Conservation (phyloP, 2,888 invertebrate species). For the Pseudococcus longispinus region DNA sequence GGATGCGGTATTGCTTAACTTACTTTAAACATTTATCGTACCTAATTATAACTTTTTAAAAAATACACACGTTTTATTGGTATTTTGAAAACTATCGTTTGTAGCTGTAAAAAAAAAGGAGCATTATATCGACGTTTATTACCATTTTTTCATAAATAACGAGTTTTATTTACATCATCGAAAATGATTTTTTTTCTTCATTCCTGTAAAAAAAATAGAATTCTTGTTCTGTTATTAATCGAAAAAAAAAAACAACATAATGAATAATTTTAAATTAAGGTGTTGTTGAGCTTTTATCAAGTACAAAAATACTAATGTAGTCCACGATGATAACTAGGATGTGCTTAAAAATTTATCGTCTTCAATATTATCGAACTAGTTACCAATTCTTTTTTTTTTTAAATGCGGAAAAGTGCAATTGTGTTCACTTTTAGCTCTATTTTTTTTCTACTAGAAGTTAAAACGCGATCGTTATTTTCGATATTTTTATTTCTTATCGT, state of each 20-base stretch:
- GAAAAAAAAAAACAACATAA: not conserved
- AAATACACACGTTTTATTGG: conserved; percentile 33
- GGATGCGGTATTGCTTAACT: conserved; percentile 30
- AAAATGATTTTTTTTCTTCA: not conserved
- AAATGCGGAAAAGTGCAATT: conserved; percentile 13
- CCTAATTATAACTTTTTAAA: conserved; percentile 20
- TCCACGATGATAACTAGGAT: not conserved
- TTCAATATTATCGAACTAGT: conserved; percentile 16
- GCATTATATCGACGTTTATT: not conserved
- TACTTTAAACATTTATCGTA: conserved; percentile 39
- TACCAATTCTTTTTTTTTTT: conserved; percentile 15
- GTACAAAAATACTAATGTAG: conserved; percentile 23
- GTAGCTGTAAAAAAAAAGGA: not conserved
- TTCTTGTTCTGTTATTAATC: not conserved
- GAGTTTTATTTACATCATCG: not conserved
- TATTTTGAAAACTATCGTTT: not conserved
- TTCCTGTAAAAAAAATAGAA: not conserved
- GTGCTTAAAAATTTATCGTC: conserved; percentile 2
- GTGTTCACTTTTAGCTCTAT: conserved; percentile 25
- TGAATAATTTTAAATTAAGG: not conserved
- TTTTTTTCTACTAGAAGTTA: not conserved
- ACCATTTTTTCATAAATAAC: not conserved
- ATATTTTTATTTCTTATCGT: not conserved
- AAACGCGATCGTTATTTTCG: not conserved
- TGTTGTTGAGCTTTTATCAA: conserved; percentile 29